Conservation (phyloP, 2,888 invertebrate species). For the Acrocera orbiculus region DNA sequence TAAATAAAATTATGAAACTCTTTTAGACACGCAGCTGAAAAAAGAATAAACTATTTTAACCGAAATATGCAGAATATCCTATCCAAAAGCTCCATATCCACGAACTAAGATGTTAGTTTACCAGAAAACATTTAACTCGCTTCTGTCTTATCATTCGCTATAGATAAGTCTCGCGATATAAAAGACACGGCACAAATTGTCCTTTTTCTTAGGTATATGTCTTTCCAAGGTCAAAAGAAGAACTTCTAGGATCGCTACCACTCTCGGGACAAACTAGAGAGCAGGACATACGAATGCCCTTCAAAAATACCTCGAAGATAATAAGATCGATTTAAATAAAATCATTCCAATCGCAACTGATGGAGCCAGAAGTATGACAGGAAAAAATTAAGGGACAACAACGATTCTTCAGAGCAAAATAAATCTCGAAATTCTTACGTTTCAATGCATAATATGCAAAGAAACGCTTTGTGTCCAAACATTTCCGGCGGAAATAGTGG, state of each 20-base stretch:
- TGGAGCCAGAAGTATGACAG: conserved; percentile 1
- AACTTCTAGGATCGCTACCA: background rate
- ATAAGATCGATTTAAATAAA: background rate
- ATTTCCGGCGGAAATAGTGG: background rate
- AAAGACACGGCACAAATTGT: conserved; percentile 16
- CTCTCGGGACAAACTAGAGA: background rate
- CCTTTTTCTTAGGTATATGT: background rate
- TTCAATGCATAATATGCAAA: background rate
- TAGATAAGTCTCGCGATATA: conserved; percentile 18
- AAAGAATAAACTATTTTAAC: no score
- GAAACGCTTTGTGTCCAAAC: background rate
- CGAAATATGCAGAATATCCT: no score
- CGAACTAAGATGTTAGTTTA: no score
- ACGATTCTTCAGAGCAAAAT: no score
- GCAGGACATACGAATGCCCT: background rate
- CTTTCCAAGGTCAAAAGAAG: background rate
- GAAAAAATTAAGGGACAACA: background rate
- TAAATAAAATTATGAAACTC: no score
- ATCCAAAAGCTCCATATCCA: no score
- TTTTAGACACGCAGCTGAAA: no score
- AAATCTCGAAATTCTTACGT: background rate
- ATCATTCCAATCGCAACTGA: background rate
- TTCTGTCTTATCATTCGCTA: conserved; percentile 16
- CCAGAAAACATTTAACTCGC: no score
- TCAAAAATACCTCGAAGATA: no score